phyloP scores from a whole-genome alignment of 2,113 vertebrate genomes.

The Rattus norvegicus region DNA sequence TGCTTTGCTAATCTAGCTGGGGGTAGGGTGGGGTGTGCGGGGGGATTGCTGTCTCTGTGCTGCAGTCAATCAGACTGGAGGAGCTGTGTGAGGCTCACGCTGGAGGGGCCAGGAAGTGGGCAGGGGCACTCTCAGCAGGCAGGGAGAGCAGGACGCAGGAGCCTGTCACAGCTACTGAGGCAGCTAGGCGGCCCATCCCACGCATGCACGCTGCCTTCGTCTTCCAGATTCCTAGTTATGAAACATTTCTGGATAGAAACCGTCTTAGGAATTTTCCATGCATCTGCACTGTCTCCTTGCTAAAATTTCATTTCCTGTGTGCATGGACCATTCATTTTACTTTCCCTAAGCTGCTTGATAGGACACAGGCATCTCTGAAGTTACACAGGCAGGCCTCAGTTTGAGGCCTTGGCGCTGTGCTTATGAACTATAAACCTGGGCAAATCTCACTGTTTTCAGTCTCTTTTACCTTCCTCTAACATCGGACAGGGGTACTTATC shows the following conservation, averaged over 20 bases:
- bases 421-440: background rate
- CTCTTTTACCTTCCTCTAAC: background rate
- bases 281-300: background rate
- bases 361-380: background rate
- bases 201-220: background rate
- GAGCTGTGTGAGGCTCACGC: background rate
- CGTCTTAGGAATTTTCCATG: slow-evolving; percentile 58
- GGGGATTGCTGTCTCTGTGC: slow-evolving; percentile 8
- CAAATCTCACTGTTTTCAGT: no score
- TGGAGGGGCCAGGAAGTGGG: background rate
- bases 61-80: slow-evolving; percentile 47
- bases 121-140: background rate
- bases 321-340: background rate
- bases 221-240: background rate
- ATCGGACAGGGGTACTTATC: no score
- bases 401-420: background rate
- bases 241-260: slow-evolving; percentile 27
- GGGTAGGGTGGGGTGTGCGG: background rate
- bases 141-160: background rate
- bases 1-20: slow-evolving; percentile 45
- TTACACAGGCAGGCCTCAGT: background rate
- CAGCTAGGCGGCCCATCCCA: background rate
- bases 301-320: slow-evolving; percentile 41
- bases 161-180: background rate
- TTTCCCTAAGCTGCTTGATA: background rate